Conservation (phyloP, 1,140 invertebrate genomes). For the Drosophila watanabei region DNA sequence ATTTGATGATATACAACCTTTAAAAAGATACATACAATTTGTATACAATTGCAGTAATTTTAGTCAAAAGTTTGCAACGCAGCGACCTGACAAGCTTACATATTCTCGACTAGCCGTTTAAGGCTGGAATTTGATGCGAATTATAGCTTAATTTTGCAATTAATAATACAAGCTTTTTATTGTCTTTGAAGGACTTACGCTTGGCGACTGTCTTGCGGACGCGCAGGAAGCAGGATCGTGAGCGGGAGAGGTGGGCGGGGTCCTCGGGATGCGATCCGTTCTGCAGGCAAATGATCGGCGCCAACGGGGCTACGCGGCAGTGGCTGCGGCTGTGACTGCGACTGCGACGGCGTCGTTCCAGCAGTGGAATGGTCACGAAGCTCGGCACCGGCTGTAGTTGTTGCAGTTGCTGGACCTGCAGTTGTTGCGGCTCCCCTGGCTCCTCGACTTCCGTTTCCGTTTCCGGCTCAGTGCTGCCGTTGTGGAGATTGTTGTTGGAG, state of each 20-base stretch:
- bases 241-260: slow-evolving; percentile 56
- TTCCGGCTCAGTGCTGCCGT: slow-evolving; percentile 30
- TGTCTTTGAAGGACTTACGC: slow-evolving; percentile 49
- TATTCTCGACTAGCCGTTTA: too few relatives aligned
- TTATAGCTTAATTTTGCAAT: not conserved
- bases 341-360: slow-evolving; percentile 67
- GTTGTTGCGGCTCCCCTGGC: slow-evolving; percentile 19
- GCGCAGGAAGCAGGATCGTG: slow-evolving; percentile 71
- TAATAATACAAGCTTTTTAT: not conserved
- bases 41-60: too few relatives aligned
- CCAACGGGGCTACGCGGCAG: slow-evolving; percentile 62
- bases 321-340: slow-evolving; percentile 73
- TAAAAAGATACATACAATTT: too few relatives aligned
- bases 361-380: slow-evolving; percentile 64
- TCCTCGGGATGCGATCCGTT: slow-evolving; percentile 62
- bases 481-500: slow-evolving; percentile 29
- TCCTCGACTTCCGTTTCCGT: slow-evolving; percentile 28
- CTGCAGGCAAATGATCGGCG: slow-evolving; percentile 72
- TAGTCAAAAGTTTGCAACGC: too few relatives aligned
- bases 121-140: too few relatives aligned
- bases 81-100: too few relatives aligned
- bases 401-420: slow-evolving; percentile 21
- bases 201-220: slow-evolving; percentile 65
- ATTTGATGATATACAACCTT: too few relatives aligned
- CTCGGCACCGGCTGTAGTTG: slow-evolving; percentile 21